phyloP scores from a whole-genome alignment of 2,113 vertebrate species.

The Delphinapterus leucas region DNA sequence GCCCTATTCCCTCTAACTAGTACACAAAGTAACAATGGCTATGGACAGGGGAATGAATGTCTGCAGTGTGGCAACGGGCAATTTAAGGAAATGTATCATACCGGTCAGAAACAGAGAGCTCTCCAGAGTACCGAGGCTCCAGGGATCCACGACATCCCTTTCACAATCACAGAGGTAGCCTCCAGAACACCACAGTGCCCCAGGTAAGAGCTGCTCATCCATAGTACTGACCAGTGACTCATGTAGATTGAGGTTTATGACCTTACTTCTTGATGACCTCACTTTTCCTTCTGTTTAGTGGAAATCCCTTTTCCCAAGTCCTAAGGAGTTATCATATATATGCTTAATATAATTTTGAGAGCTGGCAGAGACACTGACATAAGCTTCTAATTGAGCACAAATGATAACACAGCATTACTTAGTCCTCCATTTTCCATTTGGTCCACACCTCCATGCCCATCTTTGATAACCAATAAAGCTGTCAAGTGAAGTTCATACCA shows the following conservation, averaged over 20 bases:
- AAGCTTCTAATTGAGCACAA: neutral
- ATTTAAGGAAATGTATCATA: neutral
- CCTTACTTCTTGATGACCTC: neutral
- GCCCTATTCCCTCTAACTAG: neutral
- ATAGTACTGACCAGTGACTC: neutral
- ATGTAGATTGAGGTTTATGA: neutral
- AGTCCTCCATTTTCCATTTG: neutral
- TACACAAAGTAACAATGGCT: neutral
- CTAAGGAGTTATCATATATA: neutral
- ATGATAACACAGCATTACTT: neutral
- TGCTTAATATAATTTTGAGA: slow-evolving; percentile 5
- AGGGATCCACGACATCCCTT: neutral
- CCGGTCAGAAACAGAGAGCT: neutral
- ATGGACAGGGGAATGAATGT: neutral
- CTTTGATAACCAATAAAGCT: neutral
- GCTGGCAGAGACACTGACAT: neutral
- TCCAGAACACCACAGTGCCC: neutral
- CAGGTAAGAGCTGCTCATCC: neutral
- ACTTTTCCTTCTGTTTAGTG: neutral
- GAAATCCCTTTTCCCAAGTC: neutral
- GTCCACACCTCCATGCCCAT: neutral
- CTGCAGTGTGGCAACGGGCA: neutral
- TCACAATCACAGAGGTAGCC: neutral
- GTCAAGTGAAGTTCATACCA: neutral
- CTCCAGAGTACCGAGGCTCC: neutral